Evolutionary conservation across 2,797 vertebrate genomes (phyloP).

Genomic region (Artibeus lituratus): DNA sequence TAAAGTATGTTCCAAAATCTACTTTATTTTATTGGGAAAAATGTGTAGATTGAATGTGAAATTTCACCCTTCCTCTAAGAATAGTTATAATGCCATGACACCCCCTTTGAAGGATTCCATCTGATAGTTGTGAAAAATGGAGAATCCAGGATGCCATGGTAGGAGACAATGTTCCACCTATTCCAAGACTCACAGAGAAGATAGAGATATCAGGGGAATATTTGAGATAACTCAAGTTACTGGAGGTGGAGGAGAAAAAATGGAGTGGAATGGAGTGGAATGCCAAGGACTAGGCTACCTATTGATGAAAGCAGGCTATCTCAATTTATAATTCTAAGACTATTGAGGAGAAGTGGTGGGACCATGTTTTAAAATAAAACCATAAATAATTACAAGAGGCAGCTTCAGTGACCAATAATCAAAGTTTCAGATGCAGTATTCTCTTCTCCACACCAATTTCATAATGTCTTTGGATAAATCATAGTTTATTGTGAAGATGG

Average conservation of each 20-base stretch:
- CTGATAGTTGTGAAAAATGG: background rate
- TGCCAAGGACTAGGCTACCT: background rate
- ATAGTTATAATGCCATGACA: background rate
- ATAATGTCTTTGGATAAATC: constrained; percentile 58
- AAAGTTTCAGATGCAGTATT: constrained; percentile 52
- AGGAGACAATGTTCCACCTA: background rate
- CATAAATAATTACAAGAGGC: constrained; percentile 30
- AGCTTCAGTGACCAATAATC: constrained; percentile 72
- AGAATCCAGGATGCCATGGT: background rate
- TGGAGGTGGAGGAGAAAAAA: background rate
- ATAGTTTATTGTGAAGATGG: constrained; percentile 68
- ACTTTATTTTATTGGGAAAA: background rate
- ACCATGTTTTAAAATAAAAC: constrained; percentile 58
- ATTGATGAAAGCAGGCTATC: background rate
- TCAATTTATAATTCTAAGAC: constrained; percentile 11
- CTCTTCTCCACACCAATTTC: constrained; percentile 1
- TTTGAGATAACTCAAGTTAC: background rate
- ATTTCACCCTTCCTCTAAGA: background rate
- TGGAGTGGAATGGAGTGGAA: background rate
- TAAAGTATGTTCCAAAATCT: background rate
- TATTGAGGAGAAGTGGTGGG: constrained; percentile 47
- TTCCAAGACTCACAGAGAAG: background rate
- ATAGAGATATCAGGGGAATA: background rate
- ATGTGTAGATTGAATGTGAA: background rate
- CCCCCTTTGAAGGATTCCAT: background rate